These are phyloP conservation scores for Thymelicus lineola DNA, from an alignment of 2,888 invertebrate species.

Conservation along the genomic window DNA sequence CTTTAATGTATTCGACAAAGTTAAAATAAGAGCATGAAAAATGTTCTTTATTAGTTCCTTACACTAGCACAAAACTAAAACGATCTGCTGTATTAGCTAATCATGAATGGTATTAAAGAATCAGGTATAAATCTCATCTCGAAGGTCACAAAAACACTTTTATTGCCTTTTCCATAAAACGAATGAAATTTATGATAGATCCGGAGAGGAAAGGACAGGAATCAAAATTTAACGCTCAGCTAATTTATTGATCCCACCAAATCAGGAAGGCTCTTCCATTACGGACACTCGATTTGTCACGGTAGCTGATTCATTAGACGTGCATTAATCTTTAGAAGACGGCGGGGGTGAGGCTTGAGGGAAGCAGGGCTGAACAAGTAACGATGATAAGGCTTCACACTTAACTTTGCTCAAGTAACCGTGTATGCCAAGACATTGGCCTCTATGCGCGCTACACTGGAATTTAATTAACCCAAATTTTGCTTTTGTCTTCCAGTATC, in stretches of 20 bases:
- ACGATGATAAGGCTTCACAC: conserved; percentile 65
- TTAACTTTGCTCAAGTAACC: conserved; percentile 73
- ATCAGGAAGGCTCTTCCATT: conserved; percentile 74
- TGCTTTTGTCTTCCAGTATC: conserved; percentile 63
- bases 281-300: conserved; percentile 76
- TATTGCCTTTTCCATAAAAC: not conserved
- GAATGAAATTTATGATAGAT: not conserved
- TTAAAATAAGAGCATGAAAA: too few species aligned
- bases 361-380: conserved; percentile 55
- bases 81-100: too few species aligned
- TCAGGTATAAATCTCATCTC: too few species aligned
- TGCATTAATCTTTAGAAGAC: conserved; percentile 71
- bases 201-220: conserved; percentile 1
- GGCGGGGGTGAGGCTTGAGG: conserved; percentile 44
- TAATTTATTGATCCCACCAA: conserved; percentile 69
- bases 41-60: too few species aligned
- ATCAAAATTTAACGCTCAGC: conserved; percentile 54
- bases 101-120: too few species aligned
- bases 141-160: not conserved
- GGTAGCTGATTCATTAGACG: conserved; percentile 78
- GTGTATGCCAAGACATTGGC: conserved; percentile 62
- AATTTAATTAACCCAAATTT: conserved; percentile 78
- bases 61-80: too few species aligned
- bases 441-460: conserved; percentile 64
- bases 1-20: conserved; percentile 8